Base-by-base conservation (phyloP, 2,888 invertebrate genomes). In the Ormyrus pomaceus region DNA sequence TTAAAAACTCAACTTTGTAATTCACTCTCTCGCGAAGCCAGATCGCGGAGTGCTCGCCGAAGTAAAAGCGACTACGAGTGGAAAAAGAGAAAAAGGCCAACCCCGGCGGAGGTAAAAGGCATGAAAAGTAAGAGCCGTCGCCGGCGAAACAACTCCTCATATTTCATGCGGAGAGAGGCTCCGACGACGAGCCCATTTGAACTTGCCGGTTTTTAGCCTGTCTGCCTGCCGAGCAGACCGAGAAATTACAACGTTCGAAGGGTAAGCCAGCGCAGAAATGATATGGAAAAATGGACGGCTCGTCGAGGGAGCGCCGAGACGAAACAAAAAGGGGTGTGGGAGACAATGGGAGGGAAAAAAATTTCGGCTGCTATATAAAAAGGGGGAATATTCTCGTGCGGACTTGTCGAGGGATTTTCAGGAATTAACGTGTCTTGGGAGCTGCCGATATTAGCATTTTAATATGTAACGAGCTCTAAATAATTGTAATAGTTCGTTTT, bases 81-180 rank as follows among this genome's bases (percentile, higher is more conserved):
- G 51, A 62, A 6, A 51, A 7, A 45, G 8, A 11, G 10, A 11
- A 9, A 59, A 19, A 58, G 2, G 6, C 9, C 8, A 2, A 50
- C 8, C 11, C 11, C n/a, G 7, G 5, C 34, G 11, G 6, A 10
- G 59, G 34, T 71, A 70, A 59, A 70, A 59, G 58, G 34, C 59
- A 58, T 19, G 9, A 13, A 58, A 58, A 34, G 34, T 8, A 48
- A 62, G 53, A 53, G 10, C 7, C 51, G 34, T 58, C 59, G 50
- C 48, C 70, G 6, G 58, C 48, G 70, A 71, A 71, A 61, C 51
- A 61, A 51, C 61, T 11, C 71, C 51, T 71, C 58, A 70, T 70
- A 70, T 71, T 71, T 71, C 51, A 71, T 13, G 59, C 6, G 9
- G 10, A 9, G 50, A 3, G 50, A 19, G 2, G 7, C 34, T 11